Evolutionary conservation across 2,888 invertebrate genomes (phyloP), one percentile per base, ranked within the genome.

Genomic region (Acronicta aceris): DNA sequence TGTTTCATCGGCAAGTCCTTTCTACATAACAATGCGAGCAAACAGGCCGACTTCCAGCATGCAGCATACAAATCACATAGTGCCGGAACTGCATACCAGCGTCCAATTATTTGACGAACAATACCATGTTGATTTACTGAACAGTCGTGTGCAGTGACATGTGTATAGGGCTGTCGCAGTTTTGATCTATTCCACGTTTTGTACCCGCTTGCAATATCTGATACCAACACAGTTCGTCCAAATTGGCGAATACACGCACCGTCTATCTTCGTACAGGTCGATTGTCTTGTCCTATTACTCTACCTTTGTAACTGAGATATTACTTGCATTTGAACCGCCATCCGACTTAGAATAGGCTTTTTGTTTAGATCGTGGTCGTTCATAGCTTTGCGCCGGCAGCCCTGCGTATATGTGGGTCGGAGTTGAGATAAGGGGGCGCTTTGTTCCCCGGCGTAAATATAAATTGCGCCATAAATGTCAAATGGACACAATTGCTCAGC

Each of bases 381-480:
- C 65, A 47, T 58, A 48, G 76, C 76, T 59, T 54, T 48, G 45
- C 50, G 33, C 54, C 51, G 38, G 21, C 70, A 78, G 49, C 78
- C 78, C 78, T 78, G 62, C 47, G 46, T 63, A 50, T 71, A 77
- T 78, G 66, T 71, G 71, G 76, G 76, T 59, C 75, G 71, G 45
- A 62, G 70, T 63, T 49, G 69, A 80, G 86, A 86, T 83, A 85
- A 83, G 82, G 82, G 77, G 71, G 69, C 73, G 76, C 76, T 78
- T 81, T 84, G 80, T 82, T 78, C 80, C 78, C 76, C 75, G 76
- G 71, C 82, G 82, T 89, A 86, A 89, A 89, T 89, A 89, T 89
- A 89, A 88, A 89, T 89, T 84, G 83, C 85, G 79, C 85, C 82
- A 89, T 90, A 90, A 90, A 91, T 86, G 90, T 91, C 90, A 87